Base-by-base conservation (phyloP, 2,888 invertebrate genomes). In the Dicyrtomina minuta region DNA sequence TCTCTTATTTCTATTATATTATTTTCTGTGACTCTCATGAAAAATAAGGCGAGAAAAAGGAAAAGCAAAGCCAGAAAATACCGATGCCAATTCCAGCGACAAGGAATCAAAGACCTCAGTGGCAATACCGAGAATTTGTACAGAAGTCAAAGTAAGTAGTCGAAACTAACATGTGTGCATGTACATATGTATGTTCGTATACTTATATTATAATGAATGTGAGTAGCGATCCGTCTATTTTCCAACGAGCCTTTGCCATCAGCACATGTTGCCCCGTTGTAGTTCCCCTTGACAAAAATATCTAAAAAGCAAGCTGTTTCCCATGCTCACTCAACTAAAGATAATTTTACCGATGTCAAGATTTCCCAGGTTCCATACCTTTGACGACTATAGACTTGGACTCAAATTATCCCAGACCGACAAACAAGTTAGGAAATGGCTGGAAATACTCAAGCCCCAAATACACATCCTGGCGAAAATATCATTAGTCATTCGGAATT, bases 331-430 rank as follows among this genome's bases (percentile, higher is more conserved):
- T 49, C 49, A 49, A 49, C 49, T 49, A 49, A 49, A 49, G 49
- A 49, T 49, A 49, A 49, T 49, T 49, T 49, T 49, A 49, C 49
- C 49, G 49, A 49, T 22, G 49, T 49, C 49, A 49, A 49, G 49
- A 49, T 49, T 49, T 49, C 49, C 49, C 33, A 33, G 33, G 33
- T 33, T 33, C 33, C 33, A 5, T 8, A n/a, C n/a, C n/a, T n/a
- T n/a, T n/a, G n/a, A n/a, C n/a, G n/a, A n/a, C n/a, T n/a, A n/a
- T n/a, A n/a, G n/a, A n/a, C 33, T 33, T 8, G 8, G 33, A 33
- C 33, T 33, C 33, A 33, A 33, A 33, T 33, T 33, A 33, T 8
- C 33, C 33, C 4, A n/a, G n/a, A n/a, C n/a, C n/a, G n/a, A n/a
- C n/a, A n/a, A n/a, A 33, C 33, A 33, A 33, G 33, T 33, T 33